These are phyloP conservation scores for Bothrops jararaca DNA, from an alignment of 2,113 vertebrate genomes.

Conservation along the genomic window DNA sequence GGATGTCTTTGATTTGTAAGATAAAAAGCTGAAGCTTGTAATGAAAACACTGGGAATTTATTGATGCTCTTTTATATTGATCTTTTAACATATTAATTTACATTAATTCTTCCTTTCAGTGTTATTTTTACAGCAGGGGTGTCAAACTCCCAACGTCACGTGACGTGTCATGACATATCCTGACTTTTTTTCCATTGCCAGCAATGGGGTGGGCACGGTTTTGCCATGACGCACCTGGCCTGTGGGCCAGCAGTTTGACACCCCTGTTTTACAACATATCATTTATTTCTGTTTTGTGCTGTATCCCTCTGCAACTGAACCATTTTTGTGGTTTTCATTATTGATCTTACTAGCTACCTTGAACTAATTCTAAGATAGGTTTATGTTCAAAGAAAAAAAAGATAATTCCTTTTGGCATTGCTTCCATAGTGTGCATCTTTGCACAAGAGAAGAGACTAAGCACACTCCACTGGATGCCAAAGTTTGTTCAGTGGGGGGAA, in stretches of 20 bases:
- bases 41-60: background rate
- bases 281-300: slow-evolving; percentile 2
- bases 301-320: background rate
- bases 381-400: background rate
- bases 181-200: too few relatives aligned
- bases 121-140: background rate
- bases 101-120: background rate
- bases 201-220: too few relatives aligned
- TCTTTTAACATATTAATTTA: background rate
- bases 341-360: background rate
- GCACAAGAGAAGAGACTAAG: background rate
- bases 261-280: background rate
- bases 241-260: too few relatives aligned
- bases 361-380: background rate
- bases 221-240: too few relatives aligned
- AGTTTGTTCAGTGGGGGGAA: background rate
- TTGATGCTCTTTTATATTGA: background rate
- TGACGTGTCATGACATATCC: too few relatives aligned
- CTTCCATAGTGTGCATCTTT: background rate
- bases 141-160: too few relatives aligned
- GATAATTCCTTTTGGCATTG: background rate
- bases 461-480: background rate
- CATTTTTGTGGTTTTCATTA: background rate
- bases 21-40: background rate
- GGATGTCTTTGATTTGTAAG: background rate